These are phyloP conservation scores for Otis tarda DNA, from an alignment of 2,113 vertebrate genomes.

Conservation along the genomic window DNA sequence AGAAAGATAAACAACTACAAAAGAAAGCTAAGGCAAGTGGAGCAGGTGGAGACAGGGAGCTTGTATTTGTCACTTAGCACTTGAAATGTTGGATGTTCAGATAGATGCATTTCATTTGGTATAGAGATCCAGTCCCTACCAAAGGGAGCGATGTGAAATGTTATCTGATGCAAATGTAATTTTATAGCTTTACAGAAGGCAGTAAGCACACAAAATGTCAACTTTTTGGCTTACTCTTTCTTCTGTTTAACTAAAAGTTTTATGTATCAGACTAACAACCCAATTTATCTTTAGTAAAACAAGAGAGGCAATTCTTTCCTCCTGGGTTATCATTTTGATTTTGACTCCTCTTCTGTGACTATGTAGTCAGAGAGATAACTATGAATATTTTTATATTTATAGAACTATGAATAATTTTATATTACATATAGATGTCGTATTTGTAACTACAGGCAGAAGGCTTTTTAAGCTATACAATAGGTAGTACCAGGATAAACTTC, in stretches of 20 bases:
- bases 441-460: not conserved
- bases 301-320: not conserved
- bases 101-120: constrained; percentile 3
- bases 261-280: constrained; percentile 41
- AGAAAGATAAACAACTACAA: not conserved
- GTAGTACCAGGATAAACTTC: not conserved
- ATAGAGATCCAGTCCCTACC: not conserved
- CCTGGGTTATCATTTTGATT: not conserved
- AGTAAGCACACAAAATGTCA: constrained; percentile 2
- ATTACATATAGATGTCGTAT: not conserved
- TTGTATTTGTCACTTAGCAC: not conserved
- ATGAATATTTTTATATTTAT: not conserved
- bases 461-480: not conserved
- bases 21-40: not conserved
- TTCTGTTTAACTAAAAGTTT: constrained; percentile 64
- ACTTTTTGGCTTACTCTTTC: constrained; percentile 2
- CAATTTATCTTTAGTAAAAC: not conserved
- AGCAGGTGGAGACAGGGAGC: not conserved
- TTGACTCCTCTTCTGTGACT: not conserved
- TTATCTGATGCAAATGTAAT: constrained; percentile 27
- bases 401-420: not conserved
- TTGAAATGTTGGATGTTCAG: not conserved
- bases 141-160: not conserved
- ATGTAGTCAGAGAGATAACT: not conserved
- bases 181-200: constrained; percentile 30